Percentiles rank a stretch among this genome's conserved stretches.
Conservation (phyloP, 2,888 invertebrate genomes). For the Rugalucina vietnamica region DNA sequence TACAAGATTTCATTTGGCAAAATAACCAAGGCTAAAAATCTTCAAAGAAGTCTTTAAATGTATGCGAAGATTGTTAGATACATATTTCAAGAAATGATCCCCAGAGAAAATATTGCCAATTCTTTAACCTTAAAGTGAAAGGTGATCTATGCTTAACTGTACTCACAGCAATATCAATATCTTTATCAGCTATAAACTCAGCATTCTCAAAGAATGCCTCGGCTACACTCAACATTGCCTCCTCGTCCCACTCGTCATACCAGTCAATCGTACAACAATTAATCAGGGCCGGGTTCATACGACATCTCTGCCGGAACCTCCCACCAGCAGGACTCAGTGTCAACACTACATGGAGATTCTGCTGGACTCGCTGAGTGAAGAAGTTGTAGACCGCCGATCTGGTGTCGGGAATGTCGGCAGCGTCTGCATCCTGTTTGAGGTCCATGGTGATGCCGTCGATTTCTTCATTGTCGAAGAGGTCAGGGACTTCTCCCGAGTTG, state of each 20-base stretch:
- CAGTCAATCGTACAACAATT: constrained; percentile 84
- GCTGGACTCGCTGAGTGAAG: constrained; percentile 81
- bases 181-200: constrained; percentile 79
- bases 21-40: too few species aligned
- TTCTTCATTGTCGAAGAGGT: constrained; percentile 83
- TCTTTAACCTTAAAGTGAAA: too few species aligned
- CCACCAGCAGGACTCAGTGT: constrained; percentile 83
- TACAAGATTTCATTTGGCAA: too few species aligned
- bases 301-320: constrained; percentile 82
- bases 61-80: too few species aligned
- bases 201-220: constrained; percentile 81
- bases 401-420: constrained; percentile 82
- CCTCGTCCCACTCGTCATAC: constrained; percentile 83
- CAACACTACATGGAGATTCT: constrained; percentile 82
- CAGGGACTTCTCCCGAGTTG: constrained; percentile 83
- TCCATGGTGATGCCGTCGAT: constrained; percentile 83
- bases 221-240: constrained; percentile 83
- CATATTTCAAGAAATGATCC: too few species aligned
- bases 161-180: constrained; percentile 74
- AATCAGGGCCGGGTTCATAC: constrained; percentile 83
- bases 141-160: too few species aligned
- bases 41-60: too few species aligned
- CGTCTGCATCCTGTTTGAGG: constrained; percentile 80
- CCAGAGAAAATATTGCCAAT: too few species aligned
- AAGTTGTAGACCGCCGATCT: constrained; percentile 80